Evolutionary conservation across 2,797 vertebrate species (phyloP).

Genomic region (Adelosebastes latens): DNA sequence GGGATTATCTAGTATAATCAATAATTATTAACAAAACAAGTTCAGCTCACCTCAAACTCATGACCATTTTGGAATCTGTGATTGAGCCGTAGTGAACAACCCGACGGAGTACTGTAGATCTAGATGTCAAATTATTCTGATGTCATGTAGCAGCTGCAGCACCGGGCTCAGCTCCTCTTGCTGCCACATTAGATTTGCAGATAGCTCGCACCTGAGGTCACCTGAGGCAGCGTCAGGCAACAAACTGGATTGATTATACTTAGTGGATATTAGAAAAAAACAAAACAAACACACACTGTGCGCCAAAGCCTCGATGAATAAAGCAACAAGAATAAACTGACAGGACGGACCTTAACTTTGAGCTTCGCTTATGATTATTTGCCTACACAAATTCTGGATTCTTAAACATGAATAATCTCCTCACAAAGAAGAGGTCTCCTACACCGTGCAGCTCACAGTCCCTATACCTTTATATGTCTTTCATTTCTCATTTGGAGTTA

Average conservation of each 20-base stretch:
- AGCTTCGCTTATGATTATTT: neutral
- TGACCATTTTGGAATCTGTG: neutral
- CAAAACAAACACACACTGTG: neutral
- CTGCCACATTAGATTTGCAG: conserved; percentile 3
- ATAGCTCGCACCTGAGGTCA: neutral
- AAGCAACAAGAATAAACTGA: neutral
- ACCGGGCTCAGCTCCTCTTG: neutral
- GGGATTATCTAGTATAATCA: neutral
- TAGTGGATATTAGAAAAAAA: neutral
- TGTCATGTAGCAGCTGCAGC: neutral
- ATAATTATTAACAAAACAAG: neutral
- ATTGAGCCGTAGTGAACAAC: neutral
- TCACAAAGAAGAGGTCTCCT: neutral
- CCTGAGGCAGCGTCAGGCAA: neutral
- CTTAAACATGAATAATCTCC: neutral
- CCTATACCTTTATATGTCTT: neutral
- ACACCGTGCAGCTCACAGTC: neutral
- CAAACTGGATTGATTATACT: neutral
- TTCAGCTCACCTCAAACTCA: neutral
- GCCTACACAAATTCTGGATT: neutral
- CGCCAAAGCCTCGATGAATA: neutral
- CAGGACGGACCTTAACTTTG: neutral
- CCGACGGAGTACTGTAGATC: neutral
- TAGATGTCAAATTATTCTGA: neutral
- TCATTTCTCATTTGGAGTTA: neutral